A percentile compares a stretch with the other conserved stretches of the same genome.
These are phyloP conservation scores for Selenia dentaria DNA, from an alignment of 2,888 invertebrate genomes.

Conservation along the genomic window DNA sequence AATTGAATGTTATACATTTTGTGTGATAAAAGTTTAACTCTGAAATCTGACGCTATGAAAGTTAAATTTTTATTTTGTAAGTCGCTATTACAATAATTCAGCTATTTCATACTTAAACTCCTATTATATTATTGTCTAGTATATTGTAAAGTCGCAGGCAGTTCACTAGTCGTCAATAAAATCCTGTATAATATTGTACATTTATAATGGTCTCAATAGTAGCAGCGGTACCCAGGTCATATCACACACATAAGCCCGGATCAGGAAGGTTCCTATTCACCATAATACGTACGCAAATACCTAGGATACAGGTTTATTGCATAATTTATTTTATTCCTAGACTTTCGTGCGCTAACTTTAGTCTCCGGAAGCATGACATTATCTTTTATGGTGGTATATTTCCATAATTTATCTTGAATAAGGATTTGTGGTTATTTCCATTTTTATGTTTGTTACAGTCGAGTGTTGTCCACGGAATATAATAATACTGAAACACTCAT, in stretches of 20 bases:
- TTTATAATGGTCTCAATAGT: no score
- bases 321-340: constrained; percentile 39
- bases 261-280: constrained; percentile 24
- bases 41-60: no score
- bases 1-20: no score
- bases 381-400: constrained; percentile 38
- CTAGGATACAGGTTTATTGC: constrained; percentile 32
- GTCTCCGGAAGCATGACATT: constrained; percentile 35
- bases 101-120: no score
- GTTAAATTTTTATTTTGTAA: no score
- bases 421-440: constrained; percentile 38
- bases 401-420: constrained; percentile 37
- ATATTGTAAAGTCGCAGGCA: no score
- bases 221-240: neutral
- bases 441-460: constrained; percentile 32
- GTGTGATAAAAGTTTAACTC: no score
- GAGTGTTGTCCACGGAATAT: constrained; percentile 6
- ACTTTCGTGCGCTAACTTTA: constrained; percentile 35
- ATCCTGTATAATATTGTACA: no score
- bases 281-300: constrained; percentile 33
- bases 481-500: constrained; percentile 6
- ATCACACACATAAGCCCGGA: constrained; percentile 36
- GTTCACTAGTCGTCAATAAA: no score
- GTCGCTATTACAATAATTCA: no score
- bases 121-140: no score